Base-by-base conservation (phyloP, 2,113 vertebrate genomes). In the Naja naja region DNA sequence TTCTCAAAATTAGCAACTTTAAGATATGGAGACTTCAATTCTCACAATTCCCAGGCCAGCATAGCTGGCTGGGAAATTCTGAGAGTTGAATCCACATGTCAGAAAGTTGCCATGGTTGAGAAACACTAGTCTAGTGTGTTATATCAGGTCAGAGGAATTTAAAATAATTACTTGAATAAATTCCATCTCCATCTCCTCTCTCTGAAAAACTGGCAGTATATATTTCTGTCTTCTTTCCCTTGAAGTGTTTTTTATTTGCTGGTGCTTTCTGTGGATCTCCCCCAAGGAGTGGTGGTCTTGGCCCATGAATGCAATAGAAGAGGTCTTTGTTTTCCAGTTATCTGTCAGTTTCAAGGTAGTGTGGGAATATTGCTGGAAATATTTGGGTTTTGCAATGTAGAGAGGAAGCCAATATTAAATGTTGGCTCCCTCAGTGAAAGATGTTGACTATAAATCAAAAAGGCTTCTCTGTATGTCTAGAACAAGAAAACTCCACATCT, bases 311-410 rank as follows among this genome's bases (percentile, higher is more conserved):
- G 30, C 87, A 27, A 88, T 93, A 92, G 94, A 49, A 91, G 43
- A 12, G 45, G 64, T 25, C 22, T 93, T 69, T 88, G 58, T 18
- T 91, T 54, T 91, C 87, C 69, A 88, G 87, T 58, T 91, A 34
- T 89, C 93, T 88, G 54, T 94, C 94, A 92, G 27, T 91, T 34
- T 43, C 89, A 89, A 53, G 90, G 92, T 47, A 69, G 30, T 93
- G 54, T 92, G 49, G 34, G 95, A 93, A 93, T 90, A 93, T 20
- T 74, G 85, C 47, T 90, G 43, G 22, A 58, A 55, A 93, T 85
- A 55, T 4, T 88, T 88, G 87, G 88, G 20, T 12, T 53, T 91
- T 56, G 34, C 60, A 91, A 92, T 85, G 88, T 43, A 90, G 22
- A 93, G 34, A 90, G 56, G 45, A 91, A 89, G 93, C 45, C 6